Evolutionary conservation across 2,888 invertebrate species (phyloP), one percentile per base, ranked within the genome.

Genomic region (Troglohyphantes excavatus): DNA sequence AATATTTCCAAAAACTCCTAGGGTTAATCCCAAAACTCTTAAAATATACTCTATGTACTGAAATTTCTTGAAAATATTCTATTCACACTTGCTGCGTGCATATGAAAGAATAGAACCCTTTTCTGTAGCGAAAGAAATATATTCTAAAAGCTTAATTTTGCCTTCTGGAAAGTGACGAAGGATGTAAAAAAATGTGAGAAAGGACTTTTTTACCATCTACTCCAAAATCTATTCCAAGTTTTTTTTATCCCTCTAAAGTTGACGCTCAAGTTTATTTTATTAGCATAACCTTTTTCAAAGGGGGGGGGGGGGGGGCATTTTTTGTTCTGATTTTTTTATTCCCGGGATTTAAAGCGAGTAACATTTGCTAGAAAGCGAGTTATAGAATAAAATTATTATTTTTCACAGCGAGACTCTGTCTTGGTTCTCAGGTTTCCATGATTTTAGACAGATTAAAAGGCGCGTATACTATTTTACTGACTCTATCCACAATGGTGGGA

Each of bases 361-460:
- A 73, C 83, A 83, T 83, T 83, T 73, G 72, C 73, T 65, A 43
- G 43, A 26, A 29, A 73, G 29, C 39, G 72, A 27, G 63, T 83
- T 73, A 73, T 83, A 39, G 73, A 61, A 83, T 73, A 83, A 83
- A 73, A 83, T 82, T 83, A 84, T 75, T 63, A 23, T 67, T 11
- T 59, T 46, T 46, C 19, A 23, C 67, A 67, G 21, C 17, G 43
- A 23, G 13, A 27, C n/a, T 21, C 7, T 68, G 9, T 29, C 9
- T 27, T 6, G 33, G 13, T 33, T 61, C 29, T 61, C n/a, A 27
- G 17, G 6, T 73, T 46, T 9, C 53, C 29, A 33, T 26, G 82
- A 82, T 82, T 82, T 82, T 61, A 61, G 72, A 70, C 23, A 33
- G 70, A 72, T 82, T 82, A 72, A 82, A 81, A 82, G 39, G 29